Evolutionary conservation across 2,797 vertebrate genomes (phyloP).

Genomic region (Dryobates pubescens): DNA sequence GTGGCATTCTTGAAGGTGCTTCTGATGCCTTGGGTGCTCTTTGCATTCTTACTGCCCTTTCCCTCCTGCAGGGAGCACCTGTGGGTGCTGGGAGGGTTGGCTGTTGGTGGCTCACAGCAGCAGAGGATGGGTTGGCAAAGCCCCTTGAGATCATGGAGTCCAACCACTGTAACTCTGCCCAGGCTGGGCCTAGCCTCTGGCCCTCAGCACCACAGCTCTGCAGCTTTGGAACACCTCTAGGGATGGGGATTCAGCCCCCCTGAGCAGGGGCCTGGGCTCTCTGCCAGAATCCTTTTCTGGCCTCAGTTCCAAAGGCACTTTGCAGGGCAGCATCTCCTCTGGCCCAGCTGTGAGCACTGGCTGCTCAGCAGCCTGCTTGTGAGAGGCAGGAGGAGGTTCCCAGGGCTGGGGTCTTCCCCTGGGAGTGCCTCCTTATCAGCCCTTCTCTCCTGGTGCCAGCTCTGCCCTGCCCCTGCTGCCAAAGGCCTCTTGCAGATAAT

Average conservation of each 20-base stretch:
- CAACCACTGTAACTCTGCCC: too few species aligned
- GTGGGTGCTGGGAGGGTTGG: neutral
- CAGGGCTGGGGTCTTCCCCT: neutral
- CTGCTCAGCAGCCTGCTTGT: neutral
- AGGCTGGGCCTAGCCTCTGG: too few species aligned
- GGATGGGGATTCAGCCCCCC: too few species aligned
- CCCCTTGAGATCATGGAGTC: too few species aligned
- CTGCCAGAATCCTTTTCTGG: neutral
- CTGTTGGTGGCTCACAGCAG: neutral
- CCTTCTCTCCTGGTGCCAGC: neutral
- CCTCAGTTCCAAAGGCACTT: neutral
- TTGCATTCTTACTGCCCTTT: neutral
- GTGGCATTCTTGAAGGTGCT: neutral
- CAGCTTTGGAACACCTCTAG: too few species aligned
- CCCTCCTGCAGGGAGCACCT: neutral
- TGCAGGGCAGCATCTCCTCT: neutral
- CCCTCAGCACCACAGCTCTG: too few species aligned
- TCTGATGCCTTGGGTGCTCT: neutral
- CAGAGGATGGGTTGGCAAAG: too few species aligned
- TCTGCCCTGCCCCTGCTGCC: neutral
- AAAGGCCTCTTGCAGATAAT: neutral
- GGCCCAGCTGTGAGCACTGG: neutral
- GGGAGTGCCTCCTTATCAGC: constrained; percentile 50
- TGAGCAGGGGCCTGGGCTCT: neutral
- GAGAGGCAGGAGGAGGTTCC: neutral